Evolutionary conservation across 2,888 invertebrate genomes (phyloP).

Genomic region (Drosophila austrosaltans): DNA sequence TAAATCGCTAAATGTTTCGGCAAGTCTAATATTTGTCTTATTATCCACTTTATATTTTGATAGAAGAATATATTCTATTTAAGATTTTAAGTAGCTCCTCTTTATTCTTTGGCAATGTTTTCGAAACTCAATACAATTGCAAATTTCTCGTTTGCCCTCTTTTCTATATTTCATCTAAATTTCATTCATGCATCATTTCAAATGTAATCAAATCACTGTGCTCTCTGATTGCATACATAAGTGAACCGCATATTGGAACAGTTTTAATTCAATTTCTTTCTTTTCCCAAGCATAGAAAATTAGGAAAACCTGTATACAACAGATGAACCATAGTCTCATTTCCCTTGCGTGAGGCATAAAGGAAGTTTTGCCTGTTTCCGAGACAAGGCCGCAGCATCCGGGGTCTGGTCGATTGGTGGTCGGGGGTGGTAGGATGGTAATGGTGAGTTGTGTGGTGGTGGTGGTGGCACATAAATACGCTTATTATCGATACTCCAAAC

Average conservation of each 20-base stretch:
- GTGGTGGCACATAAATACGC: slow-evolving; percentile 71
- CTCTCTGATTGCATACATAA: slow-evolving; percentile 33
- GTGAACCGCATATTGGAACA: slow-evolving; percentile 39
- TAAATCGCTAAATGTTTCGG: too few relatives aligned
- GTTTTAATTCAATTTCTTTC: slow-evolving; percentile 66
- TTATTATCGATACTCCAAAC: slow-evolving; percentile 82
- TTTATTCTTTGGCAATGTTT: neutral
- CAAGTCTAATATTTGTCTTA: too few relatives aligned
- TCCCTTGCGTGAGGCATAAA: slow-evolving; percentile 40
- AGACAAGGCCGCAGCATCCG: slow-evolving; percentile 69
- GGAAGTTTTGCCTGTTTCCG: slow-evolving; percentile 67
- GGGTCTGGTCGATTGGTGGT: slow-evolving; percentile 31
- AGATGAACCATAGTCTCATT: slow-evolving; percentile 46
- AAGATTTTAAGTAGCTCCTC: neutral
- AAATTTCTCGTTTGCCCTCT: neutral
- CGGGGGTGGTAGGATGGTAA: neutral
- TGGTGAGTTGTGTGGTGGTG: neutral
- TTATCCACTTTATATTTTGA: too few relatives aligned
- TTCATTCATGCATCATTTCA: slow-evolving; percentile 26
- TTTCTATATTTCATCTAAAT: slow-evolving; percentile 25
- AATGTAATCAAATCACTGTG: slow-evolving; percentile 53
- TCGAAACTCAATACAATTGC: neutral
- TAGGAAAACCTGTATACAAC: slow-evolving; percentile 2
- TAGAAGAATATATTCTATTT: too few relatives aligned
- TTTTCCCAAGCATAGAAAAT: slow-evolving; percentile 14